phyloP scores from a whole-genome alignment of 2,888 invertebrate genomes.

The Drosophila mercatorum region DNA sequence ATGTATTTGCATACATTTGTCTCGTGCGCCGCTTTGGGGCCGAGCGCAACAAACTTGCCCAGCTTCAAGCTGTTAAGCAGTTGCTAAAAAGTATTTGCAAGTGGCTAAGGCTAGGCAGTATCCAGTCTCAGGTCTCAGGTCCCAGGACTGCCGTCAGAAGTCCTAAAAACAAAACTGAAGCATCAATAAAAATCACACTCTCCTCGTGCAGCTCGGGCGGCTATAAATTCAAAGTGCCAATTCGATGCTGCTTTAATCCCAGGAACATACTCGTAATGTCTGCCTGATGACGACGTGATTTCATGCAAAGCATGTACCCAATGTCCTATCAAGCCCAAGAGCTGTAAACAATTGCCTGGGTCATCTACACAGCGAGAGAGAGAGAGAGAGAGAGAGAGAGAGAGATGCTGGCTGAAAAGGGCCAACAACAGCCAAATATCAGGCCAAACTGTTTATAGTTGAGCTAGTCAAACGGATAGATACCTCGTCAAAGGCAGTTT shows the following conservation, averaged over 20 bases:
- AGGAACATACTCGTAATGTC: conserved; percentile 71
- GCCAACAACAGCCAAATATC: conserved; percentile 13
- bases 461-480: background rate
- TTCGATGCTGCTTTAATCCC: conserved; percentile 79
- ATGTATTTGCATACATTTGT: conserved; percentile 69
- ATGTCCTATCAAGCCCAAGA: conserved; percentile 59
- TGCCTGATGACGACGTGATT: conserved; percentile 79
- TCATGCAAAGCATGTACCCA: conserved; percentile 76
- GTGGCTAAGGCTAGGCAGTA: conserved; percentile 31
- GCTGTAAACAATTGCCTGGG: conserved; percentile 76
- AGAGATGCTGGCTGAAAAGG: conserved; percentile 7
- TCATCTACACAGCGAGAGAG: conserved; percentile 45
- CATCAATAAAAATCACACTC: conserved; percentile 78
- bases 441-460: conserved; percentile 2
- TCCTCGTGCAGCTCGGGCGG: conserved; percentile 45
- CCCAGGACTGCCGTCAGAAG: background rate
- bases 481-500: background rate
- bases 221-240: conserved; percentile 78
- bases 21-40: background rate
- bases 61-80: conserved; percentile 36
- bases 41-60: conserved; percentile 10
- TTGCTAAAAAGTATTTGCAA: conserved; percentile 60
- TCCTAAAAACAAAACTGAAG: conserved; percentile 53
- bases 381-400: background rate
- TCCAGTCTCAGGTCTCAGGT: background rate